Evolutionary conservation across 1,140 invertebrate species (phyloP).

Genomic region (Acyrthosiphon pisum): DNA sequence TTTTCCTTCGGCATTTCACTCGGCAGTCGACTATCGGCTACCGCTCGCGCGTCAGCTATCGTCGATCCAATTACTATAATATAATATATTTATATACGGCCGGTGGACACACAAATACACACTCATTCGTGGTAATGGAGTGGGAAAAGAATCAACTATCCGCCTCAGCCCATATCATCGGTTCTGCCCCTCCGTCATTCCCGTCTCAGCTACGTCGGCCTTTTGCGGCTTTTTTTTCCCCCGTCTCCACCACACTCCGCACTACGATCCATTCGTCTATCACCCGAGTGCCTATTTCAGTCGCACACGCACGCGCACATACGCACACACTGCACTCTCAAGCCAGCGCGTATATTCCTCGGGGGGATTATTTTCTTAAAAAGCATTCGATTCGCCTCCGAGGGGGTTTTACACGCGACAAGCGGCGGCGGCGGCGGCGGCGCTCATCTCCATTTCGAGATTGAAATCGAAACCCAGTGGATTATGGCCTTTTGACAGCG

Average conservation of each 20-base stretch:
- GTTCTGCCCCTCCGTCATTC: neutral
- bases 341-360: neutral
- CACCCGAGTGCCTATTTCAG: neutral
- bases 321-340: neutral
- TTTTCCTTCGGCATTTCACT: neutral
- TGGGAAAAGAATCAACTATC: neutral
- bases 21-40: neutral
- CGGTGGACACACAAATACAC: neutral
- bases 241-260: neutral
- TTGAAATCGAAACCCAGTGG: conserved; percentile 48
- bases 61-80: neutral
- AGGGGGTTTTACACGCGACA: neutral
- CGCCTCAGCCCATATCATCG: neutral
- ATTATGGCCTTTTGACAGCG: conserved; percentile 53
- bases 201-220: neutral
- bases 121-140: neutral
- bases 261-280: neutral
- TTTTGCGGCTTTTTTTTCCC: neutral
- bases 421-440: neutral
- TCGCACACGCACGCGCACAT: neutral
- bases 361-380: conserved; percentile 49
- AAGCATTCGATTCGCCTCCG: conserved; percentile 48
- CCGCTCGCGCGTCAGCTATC: neutral
- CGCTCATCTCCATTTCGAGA: conserved; percentile 55
- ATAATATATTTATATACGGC: conserved; percentile 17